Base-by-base conservation (phyloP, 1,140 invertebrate genomes). In the Tetragonula clypearis region DNA sequence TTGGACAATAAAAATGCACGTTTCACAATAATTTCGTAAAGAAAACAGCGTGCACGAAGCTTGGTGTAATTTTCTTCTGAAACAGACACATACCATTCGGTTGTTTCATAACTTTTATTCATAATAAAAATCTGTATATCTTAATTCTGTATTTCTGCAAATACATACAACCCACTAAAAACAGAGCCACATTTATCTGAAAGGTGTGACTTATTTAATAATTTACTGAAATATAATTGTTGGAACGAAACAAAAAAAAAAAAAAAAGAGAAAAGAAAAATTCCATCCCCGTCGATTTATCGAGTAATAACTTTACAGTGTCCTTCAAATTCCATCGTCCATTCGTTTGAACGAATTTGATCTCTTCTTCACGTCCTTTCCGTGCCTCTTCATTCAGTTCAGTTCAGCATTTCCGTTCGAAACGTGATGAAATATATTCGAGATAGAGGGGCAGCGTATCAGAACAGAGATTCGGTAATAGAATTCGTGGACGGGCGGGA, bases 401-500 rank as follows among this genome's bases (percentile, higher is more conserved):
- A 30, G 30, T 30, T 30, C 30, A 6, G 30, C 66, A 1, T 53
- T 53, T 15, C 30, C n/a, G 30, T 21, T 21, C 30, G 35, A n/a
- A 66, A 77, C 30, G 23, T 15, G 62, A 75, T 74, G 26, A 82
- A 82, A 82, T 76, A 82, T 76, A 82, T 83, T 30, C 19, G 62
- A 26, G 30, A 30, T n/a, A 35, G 14, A 71, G 35, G 19, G 56
- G 26, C 11, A 5, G 49, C 53, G 49, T 68, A 75, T 66, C 21
- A 53, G 53, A 12, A 56, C 74, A 58, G 30, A n/a, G 73, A 55
- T 78, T 62, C 76, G 75, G 76, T 88, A 86, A 80, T 86, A 86
- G 87, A 89, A 89, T 86, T 76, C 76, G 69, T 78, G 78, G 60
- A 62, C 76, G 86, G 53, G 41, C 41, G 41, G 41, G 41, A 65